Base-by-base conservation (phyloP, 2,113 vertebrate genomes). In the Coracopsis vasa region DNA sequence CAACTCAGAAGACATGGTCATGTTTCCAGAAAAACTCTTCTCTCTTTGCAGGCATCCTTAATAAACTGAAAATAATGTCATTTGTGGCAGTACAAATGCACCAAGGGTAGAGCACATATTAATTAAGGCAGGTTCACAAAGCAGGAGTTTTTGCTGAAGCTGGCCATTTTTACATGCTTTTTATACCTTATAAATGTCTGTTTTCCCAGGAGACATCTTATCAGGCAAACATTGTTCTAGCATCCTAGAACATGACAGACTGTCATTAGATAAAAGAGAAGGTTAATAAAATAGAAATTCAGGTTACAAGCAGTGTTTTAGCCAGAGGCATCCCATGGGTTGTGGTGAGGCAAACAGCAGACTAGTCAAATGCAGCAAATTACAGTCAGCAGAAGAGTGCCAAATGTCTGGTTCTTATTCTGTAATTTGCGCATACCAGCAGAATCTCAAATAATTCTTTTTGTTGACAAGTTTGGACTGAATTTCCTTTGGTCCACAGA, bases 281-380 rank as follows among this genome's bases (percentile, higher is more conserved):
- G 94, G 97, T 96, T 97, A 97, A 97, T 97, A 96, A 97, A 97
- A 96, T 85, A 95, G 86, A 95, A 97, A 93, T 86, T 74, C 93
- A 90, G 92, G 83, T 95, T 92, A 95, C 83, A 92, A 90, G 75
- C 70, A 87, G 47, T 92, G 82, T 96, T 96, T 97, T 80, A 96
- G 91, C 85, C 87, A 88, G 75, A 92, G 70, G 82, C 87, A 58
- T 96, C 95, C 92, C 93, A 77, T 44, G 94, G 80, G 84, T 83
- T 92, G 54, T 29, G 50, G 74, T 13, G 84, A 90, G 71, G 56
- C 66, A 92, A 96, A 88, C 56, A 89, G 53, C 85, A 95, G 66
- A 60, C n/a, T 78, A 94, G 88, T 93, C 75, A 88, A 83, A 88
- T 79, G 79, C 79, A 92, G 65, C 65, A 90, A 80, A 95, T 94